phyloP scores from a whole-genome alignment of 1,140 invertebrate genomes.

The Aporrectodea caliginosa region DNA sequence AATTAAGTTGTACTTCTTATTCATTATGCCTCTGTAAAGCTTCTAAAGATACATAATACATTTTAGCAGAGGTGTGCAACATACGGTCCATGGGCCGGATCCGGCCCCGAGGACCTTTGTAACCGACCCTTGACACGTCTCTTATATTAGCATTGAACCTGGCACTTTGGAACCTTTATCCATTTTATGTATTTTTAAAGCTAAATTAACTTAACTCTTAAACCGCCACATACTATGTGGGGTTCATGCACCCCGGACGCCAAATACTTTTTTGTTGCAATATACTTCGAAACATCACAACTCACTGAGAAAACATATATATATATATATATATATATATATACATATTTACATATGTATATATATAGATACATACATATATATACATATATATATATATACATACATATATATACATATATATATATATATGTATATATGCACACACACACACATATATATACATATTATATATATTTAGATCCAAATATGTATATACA shows the following conservation, averaged over 20 bases:
- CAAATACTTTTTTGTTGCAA: neutral
- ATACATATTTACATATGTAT: neutral
- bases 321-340: neutral
- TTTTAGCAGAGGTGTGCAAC: no score
- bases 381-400: slow-evolving; percentile 16
- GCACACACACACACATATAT: neutral
- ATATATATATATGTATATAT: neutral
- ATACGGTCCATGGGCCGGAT: no score
- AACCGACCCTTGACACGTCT: no score
- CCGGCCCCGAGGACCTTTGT: no score
- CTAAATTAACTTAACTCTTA: no score
- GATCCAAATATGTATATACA: neutral
- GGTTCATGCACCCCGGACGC: neutral
- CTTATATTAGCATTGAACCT: no score
- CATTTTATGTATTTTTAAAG: no score
- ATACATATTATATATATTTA: neutral
- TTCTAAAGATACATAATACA: no score
- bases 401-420: slow-evolving; percentile 1
- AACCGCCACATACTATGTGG: neutral
- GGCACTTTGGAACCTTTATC: no score
- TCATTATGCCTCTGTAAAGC: no score
- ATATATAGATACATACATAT: neutral
- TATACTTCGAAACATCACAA: neutral
- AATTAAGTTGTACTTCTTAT: no score
- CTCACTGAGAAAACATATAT: neutral